Evolutionary conservation across 2,113 vertebrate genomes (phyloP), one percentile per base, ranked within the genome.

Genomic region (Agelaius phoeniceus): DNA sequence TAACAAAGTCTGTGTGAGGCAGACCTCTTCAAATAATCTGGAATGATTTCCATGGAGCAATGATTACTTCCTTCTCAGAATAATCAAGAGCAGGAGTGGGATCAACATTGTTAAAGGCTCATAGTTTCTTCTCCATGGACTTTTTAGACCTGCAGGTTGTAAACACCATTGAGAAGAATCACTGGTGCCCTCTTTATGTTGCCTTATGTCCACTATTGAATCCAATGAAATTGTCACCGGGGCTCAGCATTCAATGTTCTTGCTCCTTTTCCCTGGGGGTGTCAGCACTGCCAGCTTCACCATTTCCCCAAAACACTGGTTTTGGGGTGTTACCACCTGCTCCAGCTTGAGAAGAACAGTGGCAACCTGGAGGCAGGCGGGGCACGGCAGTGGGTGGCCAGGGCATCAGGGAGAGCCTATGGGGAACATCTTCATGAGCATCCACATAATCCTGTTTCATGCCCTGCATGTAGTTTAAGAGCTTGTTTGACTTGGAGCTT

Each of bases 401-500:
- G 69, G 74, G 39, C 54, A 28, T 35, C 28, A 11, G 43, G 26
- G 44, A 7, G 8, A 71, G 18, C 26, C 1, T 0, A 3, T 2
- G 7, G n/a, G 57, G 37, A 46, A 3, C 0, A 1, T 43, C 37
- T 74, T 68, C 1, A 2, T 15, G 16, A 67, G 65, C 17, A 37
- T 49, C 68, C 1, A 0, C 10, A 2, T 0, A 1, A 57, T 84
- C 30, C 58, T n/a, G 2, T 41, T 79, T 73, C 49, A 11, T 37
- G 41, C 46, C 52, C 31, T 48, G 46, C 15, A 4, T 11, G 3
- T 65, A 27, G 49, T 30, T 78, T 15, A 30, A 44, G 22, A 75
- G 19, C 22, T 76, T 21, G 28, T 75, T 88, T 78, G 37, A 35
- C 27, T 57, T 26, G 37, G 44, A 89, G n/a, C 74, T 71, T 18